phyloP scores from a whole-genome alignment of 2,113 vertebrate genomes.

The Sphyrna mokarran region DNA sequence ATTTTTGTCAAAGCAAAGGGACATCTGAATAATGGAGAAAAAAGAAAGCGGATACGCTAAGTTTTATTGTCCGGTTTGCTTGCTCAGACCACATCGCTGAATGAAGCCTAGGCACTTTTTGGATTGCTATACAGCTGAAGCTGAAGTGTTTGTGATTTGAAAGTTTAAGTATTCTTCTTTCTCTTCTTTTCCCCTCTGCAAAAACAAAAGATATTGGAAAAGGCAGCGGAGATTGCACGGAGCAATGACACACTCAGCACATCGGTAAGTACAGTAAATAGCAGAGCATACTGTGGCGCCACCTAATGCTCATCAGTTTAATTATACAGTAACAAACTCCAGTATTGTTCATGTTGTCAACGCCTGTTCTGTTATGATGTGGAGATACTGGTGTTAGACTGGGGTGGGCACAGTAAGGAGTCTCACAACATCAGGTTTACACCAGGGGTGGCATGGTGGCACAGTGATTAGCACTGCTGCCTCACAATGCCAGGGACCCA shows the following conservation, averaged over 20 bases:
- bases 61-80: background rate
- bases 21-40: background rate
- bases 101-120: background rate
- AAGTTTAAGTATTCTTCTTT: too few relatives aligned
- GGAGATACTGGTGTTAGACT: too few relatives aligned
- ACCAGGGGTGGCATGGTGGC: too few relatives aligned
- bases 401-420: too few relatives aligned
- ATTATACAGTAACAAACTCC: background rate
- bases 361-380: background rate
- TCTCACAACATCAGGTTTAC: too few relatives aligned
- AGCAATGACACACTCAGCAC: slow-evolving; percentile 70
- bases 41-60: background rate
- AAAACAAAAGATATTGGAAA: slow-evolving; percentile 81
- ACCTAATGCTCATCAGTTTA: background rate
- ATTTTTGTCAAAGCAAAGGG: background rate
- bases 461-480: too few relatives aligned
- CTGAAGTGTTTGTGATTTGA: background rate
- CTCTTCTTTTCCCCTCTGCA: background rate
- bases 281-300: background rate
- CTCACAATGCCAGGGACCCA: too few relatives aligned
- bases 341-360: background rate
- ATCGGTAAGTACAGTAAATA: slow-evolving; percentile 59
- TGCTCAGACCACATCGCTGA: background rate
- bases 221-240: slow-evolving; percentile 83
- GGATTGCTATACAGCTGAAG: background rate